These are phyloP conservation scores for Oscheius onirici DNA, from an alignment of 2,888 invertebrate genomes.

Conservation along the genomic window DNA sequence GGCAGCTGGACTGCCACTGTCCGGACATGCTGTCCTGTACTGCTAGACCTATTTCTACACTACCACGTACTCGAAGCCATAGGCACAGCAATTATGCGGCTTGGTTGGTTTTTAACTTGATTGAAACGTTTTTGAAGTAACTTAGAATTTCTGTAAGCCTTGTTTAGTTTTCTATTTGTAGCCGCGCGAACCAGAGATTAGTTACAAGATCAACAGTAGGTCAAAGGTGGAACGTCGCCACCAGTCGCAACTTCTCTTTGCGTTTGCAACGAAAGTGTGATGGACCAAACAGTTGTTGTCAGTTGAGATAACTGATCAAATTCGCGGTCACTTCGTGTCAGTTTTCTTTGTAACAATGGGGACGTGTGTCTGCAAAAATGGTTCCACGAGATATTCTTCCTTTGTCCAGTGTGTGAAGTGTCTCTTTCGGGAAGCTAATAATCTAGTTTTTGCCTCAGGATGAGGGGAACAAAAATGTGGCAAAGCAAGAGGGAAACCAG, in stretches of 20 bases:
- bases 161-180: constrained; percentile 11
- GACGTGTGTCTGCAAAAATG: too few species aligned
- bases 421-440: too few species aligned
- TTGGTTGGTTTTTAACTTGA: constrained; percentile 4
- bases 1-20: constrained; percentile 4
- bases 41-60: constrained; percentile 10
- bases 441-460: too few species aligned
- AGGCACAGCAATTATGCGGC: neutral
- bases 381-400: too few species aligned
- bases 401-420: too few species aligned
- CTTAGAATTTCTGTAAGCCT: too few species aligned
- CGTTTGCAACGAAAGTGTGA: neutral
- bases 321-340: too few species aligned
- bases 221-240: neutral
- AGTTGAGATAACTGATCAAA: too few species aligned
- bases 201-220: constrained; percentile 16
- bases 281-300: too few species aligned
- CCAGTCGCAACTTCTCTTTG: neutral
- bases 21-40: constrained; percentile 18
- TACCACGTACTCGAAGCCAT: neutral
- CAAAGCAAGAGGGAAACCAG: too few species aligned
- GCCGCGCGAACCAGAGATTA: constrained; percentile 4
- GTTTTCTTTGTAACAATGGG: too few species aligned
- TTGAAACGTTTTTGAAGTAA: neutral
- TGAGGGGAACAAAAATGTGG: too few species aligned